These are phyloP conservation scores for Triplophysa tibetana DNA, from an alignment of 2,113 vertebrate species.

Conservation along the genomic window DNA sequence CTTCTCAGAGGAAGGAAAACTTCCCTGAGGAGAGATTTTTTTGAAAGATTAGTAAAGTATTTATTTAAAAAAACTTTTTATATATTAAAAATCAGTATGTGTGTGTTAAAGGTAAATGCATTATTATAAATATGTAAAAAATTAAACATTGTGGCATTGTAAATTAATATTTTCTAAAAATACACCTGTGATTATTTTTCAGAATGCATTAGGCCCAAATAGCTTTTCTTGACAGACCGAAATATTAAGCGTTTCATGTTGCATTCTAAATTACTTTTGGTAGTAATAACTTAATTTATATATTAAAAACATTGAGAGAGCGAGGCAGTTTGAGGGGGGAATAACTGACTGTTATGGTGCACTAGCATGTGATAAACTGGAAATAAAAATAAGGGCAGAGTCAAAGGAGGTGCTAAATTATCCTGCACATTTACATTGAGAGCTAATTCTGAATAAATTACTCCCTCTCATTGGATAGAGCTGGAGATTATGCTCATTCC, in stretches of 20 bases:
- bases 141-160: background rate
- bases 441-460: conserved; percentile 95
- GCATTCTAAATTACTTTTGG: conserved; percentile 47
- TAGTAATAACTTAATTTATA: conserved; percentile 55
- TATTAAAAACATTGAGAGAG: conserved; percentile 24
- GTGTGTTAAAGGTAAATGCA: background rate
- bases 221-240: conserved; percentile 32
- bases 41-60: conserved; percentile 11
- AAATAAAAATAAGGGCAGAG: conserved; percentile 73
- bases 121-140: background rate
- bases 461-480: conserved; percentile 85
- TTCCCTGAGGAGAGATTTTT: conserved; percentile 22
- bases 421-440: conserved; percentile 83
- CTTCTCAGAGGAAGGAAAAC: conserved; percentile 54
- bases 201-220: conserved; percentile 32
- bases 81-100: background rate
- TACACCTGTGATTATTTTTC: conserved; percentile 35
- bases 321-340: conserved; percentile 47
- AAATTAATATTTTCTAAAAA: conserved; percentile 3
- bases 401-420: conserved; percentile 75
- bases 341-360: conserved; percentile 70
- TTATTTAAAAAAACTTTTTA: background rate
- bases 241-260: conserved; percentile 41
- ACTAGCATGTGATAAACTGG: conserved; percentile 73
- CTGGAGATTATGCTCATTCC: conserved; percentile 90